Percentiles rank a stretch among this genome's conserved stretches.
These are phyloP conservation scores for Pseudomyrmex flavicornis DNA, from an alignment of 1,140 invertebrate species.

Conservation along the genomic window DNA sequence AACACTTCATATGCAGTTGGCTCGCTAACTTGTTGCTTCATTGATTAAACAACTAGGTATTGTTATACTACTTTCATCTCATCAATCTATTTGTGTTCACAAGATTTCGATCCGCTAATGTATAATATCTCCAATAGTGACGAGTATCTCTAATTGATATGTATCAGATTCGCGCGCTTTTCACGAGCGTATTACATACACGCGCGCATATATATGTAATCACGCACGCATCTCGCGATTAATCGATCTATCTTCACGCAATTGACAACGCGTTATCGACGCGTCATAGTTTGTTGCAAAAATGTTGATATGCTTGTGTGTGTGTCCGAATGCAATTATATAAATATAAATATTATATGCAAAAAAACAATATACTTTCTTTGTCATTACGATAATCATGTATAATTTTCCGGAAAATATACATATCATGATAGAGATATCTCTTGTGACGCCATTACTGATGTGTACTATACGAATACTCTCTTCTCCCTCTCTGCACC, in stretches of 20 bases:
- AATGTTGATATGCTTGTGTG: neutral
- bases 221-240: conserved; percentile 17
- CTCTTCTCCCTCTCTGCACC: neutral
- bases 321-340: no score
- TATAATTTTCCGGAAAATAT: neutral
- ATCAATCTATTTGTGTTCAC: neutral
- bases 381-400: neutral
- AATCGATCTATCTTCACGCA: conserved; percentile 37
- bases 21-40: conserved; percentile 16
- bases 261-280: conserved; percentile 34
- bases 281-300: conserved; percentile 37
- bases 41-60: no score
- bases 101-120: neutral
- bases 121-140: neutral
- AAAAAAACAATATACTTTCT: neutral
- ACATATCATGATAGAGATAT: neutral
- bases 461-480: conserved; percentile 11
- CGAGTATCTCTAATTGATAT: conserved; percentile 49
- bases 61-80: neutral
- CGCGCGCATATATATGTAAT: no score
- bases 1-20: conserved; percentile 5
- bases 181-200: neutral
- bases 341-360: neutral
- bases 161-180: conserved; percentile 61
- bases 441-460: conserved; percentile 35